Evolutionary conservation across 2,888 invertebrate species (phyloP), one percentile per base, ranked within the genome.

Genomic region (Drosophila colorata): DNA sequence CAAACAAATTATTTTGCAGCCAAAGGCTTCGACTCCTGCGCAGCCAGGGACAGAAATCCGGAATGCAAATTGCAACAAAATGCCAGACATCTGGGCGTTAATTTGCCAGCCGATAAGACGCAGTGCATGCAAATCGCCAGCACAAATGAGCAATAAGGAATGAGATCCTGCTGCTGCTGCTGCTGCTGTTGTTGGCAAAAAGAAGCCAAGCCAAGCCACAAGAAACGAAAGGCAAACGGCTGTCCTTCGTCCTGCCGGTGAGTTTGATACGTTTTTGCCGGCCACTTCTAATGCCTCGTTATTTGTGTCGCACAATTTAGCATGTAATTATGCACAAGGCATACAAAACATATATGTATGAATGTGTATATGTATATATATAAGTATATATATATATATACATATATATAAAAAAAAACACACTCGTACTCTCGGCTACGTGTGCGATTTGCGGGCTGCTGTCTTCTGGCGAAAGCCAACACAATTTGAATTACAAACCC

Each of bases 231-330:
- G 23, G 20, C 11, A 44, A 7, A 25, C 41, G 35, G n/a, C 9
- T n/a, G 18, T 23, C 16, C 38, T 16, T 14, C 38, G 16, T 9
- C 16, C 16, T 38, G 38, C 16, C 38, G 38, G 33, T 68, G 40
- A 43, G 47, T 55, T 16, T 20, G 53, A 56, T 74, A 41, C n/a
- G 41, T 58, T 75, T 69, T 53, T 75, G 52, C 48, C 37, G 43
- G 64, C 53, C 49, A 51, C 44, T 53, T 55, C 56, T 85, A 81
- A 81, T 81, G 73, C 82, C 73, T 52, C 61, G 59, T 85, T 76
- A 81, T 74, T 83, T 86, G 80, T 80, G 63, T 82, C 69, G 73
- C 74, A 79, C 86, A 83, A 86, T 83, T 83, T 80, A 81, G 69
- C 85, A 65, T 71, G 68, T 80, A 80, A 84, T 80, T 87, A 87